phyloP scores from a whole-genome alignment of 2,113 vertebrate genomes.

The Laticauda laticaudata region DNA sequence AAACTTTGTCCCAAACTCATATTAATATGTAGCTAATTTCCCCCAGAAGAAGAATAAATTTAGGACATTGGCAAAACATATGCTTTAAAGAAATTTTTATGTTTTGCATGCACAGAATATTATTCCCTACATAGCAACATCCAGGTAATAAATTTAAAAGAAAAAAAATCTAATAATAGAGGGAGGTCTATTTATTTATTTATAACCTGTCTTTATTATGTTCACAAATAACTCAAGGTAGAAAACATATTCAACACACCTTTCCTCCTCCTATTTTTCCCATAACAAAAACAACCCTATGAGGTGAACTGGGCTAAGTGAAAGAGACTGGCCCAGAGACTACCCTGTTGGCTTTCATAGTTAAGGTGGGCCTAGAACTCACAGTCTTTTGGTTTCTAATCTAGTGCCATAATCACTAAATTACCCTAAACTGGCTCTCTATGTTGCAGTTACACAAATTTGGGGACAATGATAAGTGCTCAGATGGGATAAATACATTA shows the following conservation, averaged over 20 bases:
- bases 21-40: neutral
- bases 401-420: neutral
- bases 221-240: neutral
- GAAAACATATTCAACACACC: neutral
- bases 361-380: neutral
- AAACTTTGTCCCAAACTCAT: neutral
- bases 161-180: neutral
- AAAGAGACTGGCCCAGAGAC: neutral
- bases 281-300: neutral
- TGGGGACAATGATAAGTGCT: neutral
- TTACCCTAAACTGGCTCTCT: neutral
- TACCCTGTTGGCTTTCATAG: neutral
- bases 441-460: neutral
- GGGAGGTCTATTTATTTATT: neutral
- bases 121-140: neutral
- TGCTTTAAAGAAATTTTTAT: neutral
- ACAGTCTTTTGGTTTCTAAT: neutral
- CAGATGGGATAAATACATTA: neutral
- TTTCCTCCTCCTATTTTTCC: neutral
- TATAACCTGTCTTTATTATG: neutral
- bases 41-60: neutral
- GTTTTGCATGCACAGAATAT: neutral
- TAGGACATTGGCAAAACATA: neutral
- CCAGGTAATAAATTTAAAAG: neutral
- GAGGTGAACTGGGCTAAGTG: neutral